Evolutionary conservation across 1,140 invertebrate species (phyloP), one percentile per base, ranked within the genome.

Genomic region (Drosophila bocki): DNA sequence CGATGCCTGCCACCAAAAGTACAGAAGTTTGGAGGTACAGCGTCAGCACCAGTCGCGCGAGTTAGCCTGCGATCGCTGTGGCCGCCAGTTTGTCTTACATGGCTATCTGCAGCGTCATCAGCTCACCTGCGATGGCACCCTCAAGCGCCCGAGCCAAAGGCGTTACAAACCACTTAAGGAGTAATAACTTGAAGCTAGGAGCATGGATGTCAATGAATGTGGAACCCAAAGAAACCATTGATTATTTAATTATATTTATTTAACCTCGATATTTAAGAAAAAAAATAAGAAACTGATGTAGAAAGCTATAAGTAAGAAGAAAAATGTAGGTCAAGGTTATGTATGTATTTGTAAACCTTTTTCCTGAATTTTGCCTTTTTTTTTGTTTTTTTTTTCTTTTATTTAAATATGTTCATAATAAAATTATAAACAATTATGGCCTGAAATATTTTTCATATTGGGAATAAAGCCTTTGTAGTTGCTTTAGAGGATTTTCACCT

Each of bases 1-100:
- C 65, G 91, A 92, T 33, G 17, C 72, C 3, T 92, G 91, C 37
- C 86, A 84, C 22, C 84, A 92, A n/a, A 92, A 92, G 60, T 92
- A 90, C 56, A 92, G 87, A 3, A 92, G 91, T 54, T 80, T 57
- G 15, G 91, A 92, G 74, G 75, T 64, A n/a, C 51, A 79, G 51
- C 82, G 76, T 13, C 75, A 90, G 61, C 78, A 84, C 12, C 79
- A 90, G 57, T 6, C 86, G 39, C 87, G 8, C 8, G 80, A 87
- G 13, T 87, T 87, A 9, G 71, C 60, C 56, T 92, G 91, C 57
- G 82, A 81, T 5, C 83, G 78, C 2, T 92, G 91, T 59, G 90
- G 91, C 3, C 74, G 91, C n/a, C 80, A 91, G 19, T 92, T 92
- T 35, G 82, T 87, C 9, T 84, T 84, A 9, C 83, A 92, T 42